Conservation (phyloP, 2,113 vertebrate genomes). For the Aphelocoma coerulescens region DNA sequence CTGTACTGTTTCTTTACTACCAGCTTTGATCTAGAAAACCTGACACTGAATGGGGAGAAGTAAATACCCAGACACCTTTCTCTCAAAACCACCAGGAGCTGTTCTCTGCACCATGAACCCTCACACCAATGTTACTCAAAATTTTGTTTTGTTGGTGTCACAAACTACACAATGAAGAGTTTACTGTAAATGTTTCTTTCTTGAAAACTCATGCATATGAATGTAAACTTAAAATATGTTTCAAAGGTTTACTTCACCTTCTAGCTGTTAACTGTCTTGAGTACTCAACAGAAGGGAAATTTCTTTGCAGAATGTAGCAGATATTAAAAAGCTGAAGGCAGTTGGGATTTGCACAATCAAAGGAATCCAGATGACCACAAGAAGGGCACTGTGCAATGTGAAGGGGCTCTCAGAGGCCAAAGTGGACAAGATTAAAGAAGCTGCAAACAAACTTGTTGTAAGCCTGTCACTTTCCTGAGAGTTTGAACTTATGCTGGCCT, state of each 20-base stretch:
- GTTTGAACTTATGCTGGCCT: not conserved
- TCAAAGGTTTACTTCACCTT: not conserved
- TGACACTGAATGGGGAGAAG: not conserved
- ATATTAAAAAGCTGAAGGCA: constrained; percentile 96
- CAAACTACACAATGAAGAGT: not conserved
- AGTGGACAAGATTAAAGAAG: constrained; percentile 99
- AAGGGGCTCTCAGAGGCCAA: constrained; percentile 97
- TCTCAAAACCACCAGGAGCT: not conserved
- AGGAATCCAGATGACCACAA: constrained; percentile 98
- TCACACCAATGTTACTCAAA: not conserved
- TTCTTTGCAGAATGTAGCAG: constrained; percentile 86
- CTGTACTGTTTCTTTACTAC: not conserved
- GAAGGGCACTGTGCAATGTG: constrained; percentile 88
- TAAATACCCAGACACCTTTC: not conserved
- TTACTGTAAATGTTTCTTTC: not conserved
- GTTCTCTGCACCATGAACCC: not conserved
- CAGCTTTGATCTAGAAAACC: not conserved
- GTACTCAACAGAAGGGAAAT: constrained; percentile 13
- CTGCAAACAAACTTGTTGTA: constrained; percentile 94
- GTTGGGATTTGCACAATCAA: constrained; percentile 96
- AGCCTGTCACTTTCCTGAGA: constrained; percentile 28
- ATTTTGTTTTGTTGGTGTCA: not conserved
- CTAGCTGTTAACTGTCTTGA: not conserved
- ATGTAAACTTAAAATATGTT: not conserved
- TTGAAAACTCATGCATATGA: not conserved